Percentiles rank a stretch among this genome's conserved stretches.
These are phyloP conservation scores for Hipposideros armiger DNA, from an alignment of 2,113 vertebrate genomes.

Conservation along the genomic window DNA sequence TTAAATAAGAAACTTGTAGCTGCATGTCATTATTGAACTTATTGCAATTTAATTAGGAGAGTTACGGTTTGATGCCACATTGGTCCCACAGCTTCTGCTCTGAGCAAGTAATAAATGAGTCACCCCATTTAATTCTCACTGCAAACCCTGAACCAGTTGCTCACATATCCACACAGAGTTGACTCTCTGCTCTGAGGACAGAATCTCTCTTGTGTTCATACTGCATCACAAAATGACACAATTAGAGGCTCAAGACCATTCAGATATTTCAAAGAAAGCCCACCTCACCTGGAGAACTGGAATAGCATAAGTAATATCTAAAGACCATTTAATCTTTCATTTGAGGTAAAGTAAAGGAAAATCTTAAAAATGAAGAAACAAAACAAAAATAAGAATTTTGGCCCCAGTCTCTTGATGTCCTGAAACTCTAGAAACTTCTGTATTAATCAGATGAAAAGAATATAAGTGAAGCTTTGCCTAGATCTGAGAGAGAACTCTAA, in stretches of 20 bases:
- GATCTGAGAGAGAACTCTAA: neutral
- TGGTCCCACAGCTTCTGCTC: neutral
- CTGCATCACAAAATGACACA: neutral
- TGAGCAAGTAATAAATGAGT: neutral
- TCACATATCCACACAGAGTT: accelerated
- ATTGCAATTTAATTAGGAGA: neutral
- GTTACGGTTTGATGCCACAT: neutral
- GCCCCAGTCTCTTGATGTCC: neutral
- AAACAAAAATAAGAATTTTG: neutral
- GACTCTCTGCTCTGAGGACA: neutral
- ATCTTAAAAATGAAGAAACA: neutral
- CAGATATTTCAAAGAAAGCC: constrained; percentile 4
- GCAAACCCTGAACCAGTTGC: neutral
- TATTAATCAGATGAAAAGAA: neutral
- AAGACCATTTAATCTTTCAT: neutral
- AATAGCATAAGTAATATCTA: neutral
- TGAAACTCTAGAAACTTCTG: neutral
- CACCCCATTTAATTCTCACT: neutral
- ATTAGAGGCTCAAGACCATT: neutral
- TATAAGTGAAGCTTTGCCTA: neutral
- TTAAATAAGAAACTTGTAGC: neutral
- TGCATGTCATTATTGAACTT: neutral
- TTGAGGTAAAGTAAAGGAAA: neutral
- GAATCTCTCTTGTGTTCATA: neutral
- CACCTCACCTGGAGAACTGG: neutral